Conservation (phyloP, 2,888 invertebrate species). For the Hedychridium roseum region DNA sequence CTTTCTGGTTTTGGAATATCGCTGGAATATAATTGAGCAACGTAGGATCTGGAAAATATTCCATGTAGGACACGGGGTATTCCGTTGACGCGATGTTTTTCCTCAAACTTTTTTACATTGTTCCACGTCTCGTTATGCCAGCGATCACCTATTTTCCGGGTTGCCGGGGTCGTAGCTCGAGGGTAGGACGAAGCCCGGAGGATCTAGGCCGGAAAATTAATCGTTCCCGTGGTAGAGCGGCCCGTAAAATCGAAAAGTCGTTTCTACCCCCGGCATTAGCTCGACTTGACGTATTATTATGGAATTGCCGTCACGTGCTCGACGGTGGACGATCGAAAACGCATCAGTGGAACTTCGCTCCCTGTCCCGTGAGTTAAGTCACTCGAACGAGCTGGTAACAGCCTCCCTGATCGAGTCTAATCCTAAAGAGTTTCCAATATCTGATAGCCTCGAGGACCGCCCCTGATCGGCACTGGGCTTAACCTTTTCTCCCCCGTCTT, state of each 20-base stretch:
- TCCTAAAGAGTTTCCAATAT: slow-evolving; percentile 55
- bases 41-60: too few species aligned
- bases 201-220: slow-evolving; percentile 25
- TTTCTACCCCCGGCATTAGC: slow-evolving; percentile 24
- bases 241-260: slow-evolving; percentile 32
- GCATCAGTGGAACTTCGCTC: slow-evolving; percentile 38
- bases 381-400: slow-evolving; percentile 44
- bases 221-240: slow-evolving; percentile 16
- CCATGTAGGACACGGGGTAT: too few species aligned
- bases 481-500: slow-evolving; percentile 14
- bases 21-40: too few species aligned
- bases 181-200: too few species aligned
- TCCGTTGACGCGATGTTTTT: too few species aligned
- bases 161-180: background rate
- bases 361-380: slow-evolving; percentile 37
- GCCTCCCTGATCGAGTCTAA: slow-evolving; percentile 42
- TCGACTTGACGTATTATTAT: slow-evolving; percentile 40
- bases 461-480: slow-evolving; percentile 24
- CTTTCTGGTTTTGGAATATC: too few species aligned
- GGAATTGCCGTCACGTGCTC: slow-evolving; percentile 43
- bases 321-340: slow-evolving; percentile 46
- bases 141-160: slow-evolving; percentile 1
- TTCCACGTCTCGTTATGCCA: too few species aligned
- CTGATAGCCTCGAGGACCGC: slow-evolving; percentile 35
- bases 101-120: too few species aligned